Conservation (phyloP, 2,113 vertebrate species). For the Chaetura pelagica region DNA sequence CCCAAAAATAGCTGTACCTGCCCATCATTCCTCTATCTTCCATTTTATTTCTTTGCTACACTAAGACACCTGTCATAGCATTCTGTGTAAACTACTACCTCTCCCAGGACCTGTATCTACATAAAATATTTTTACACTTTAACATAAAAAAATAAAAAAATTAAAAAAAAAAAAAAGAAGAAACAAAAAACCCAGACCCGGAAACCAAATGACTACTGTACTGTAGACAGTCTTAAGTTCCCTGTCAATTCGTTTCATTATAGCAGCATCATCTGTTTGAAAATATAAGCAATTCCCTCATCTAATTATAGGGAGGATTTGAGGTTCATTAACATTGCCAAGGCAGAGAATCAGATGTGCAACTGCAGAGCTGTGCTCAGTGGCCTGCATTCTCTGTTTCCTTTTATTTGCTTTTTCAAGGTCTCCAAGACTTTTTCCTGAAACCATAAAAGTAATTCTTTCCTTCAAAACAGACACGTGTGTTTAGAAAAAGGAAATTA, state of each 20-base stretch:
- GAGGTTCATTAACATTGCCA: constrained; percentile 98
- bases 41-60: constrained; percentile 78
- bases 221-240: constrained; percentile 88
- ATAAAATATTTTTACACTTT: constrained; percentile 77
- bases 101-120: constrained; percentile 78
- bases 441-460: constrained; percentile 85
- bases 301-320: constrained; percentile 99
- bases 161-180: no score
- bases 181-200: neutral
- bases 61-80: constrained; percentile 90
- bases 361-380: constrained; percentile 86
- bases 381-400: constrained; percentile 85
- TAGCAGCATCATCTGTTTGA: constrained; percentile 99
- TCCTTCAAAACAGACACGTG: constrained; percentile 77
- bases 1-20: constrained; percentile 80
- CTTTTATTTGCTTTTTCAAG: constrained; percentile 84
- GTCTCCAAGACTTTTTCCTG: constrained; percentile 82
- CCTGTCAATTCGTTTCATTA: constrained; percentile 93
- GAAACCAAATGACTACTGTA: constrained; percentile 84
- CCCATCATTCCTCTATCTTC: constrained; percentile 83
- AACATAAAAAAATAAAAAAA: neutral
- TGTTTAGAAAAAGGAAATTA: constrained; percentile 89
- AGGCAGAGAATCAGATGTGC: constrained; percentile 92
- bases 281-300: constrained; percentile 99
- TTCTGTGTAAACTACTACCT: constrained; percentile 78